Evolutionary conservation across 2,797 vertebrate species (phyloP).

Genomic region (Scolopax rusticola): DNA sequence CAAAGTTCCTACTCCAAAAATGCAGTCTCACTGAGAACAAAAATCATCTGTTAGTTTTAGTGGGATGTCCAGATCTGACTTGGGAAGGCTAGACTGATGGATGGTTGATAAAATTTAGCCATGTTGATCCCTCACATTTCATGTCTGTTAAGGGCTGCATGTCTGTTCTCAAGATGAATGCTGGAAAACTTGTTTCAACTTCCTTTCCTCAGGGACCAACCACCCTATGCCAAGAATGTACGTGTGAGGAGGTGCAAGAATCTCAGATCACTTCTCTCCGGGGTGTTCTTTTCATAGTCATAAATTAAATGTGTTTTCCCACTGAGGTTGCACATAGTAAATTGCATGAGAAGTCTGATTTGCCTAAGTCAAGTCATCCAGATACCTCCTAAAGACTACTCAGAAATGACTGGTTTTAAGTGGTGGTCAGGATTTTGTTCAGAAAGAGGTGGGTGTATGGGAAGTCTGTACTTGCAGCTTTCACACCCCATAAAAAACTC

Average conservation of each 20-base stretch:
- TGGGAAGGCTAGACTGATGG: not conserved
- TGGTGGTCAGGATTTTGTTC: not conserved
- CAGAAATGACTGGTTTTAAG: not conserved
- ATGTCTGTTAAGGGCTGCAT: not conserved
- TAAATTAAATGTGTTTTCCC: not conserved
- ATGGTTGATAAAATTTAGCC: not conserved
- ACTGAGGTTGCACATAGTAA: not conserved
- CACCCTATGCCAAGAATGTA: not conserved
- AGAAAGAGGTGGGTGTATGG: not conserved
- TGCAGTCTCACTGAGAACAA: not conserved
- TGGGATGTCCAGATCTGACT: not conserved
- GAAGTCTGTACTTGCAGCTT: not conserved
- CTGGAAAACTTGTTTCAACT: not conserved
- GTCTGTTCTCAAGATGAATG: not conserved
- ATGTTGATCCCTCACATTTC: not conserved
- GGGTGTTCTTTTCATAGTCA: not conserved
- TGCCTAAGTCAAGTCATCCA: not conserved
- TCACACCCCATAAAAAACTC: not conserved
- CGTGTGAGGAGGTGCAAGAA: not conserved
- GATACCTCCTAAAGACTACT: not conserved
- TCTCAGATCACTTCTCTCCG: not conserved
- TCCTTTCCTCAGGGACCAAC: conserved; percentile 13
- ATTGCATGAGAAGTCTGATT: not conserved
- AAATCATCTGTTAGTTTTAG: not conserved
- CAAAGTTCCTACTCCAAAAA: not conserved